Conservation (phyloP, 2,888 invertebrate species). For the Biston betularia region DNA sequence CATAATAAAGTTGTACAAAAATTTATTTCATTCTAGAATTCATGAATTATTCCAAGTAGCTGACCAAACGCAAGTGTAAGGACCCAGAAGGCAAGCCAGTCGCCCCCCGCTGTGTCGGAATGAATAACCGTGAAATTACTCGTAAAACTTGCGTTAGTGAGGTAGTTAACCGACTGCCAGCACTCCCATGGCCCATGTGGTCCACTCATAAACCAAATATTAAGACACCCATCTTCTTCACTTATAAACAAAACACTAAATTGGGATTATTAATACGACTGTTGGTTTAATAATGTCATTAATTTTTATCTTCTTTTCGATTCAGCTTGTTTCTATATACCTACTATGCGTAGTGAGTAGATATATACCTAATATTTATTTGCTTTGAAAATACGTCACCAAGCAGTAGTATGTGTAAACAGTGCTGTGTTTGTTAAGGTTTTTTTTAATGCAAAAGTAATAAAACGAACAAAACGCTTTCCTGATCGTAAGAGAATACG, state of each 20-base stretch:
- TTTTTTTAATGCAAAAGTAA: no score
- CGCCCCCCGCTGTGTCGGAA: conserved; percentile 67
- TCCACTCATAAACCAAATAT: conserved; percentile 71
- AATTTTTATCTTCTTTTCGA: conserved; percentile 36
- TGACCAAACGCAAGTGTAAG: conserved; percentile 13
- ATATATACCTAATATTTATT: neutral
- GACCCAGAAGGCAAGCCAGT: conserved; percentile 10
- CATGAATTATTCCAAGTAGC: conserved; percentile 9
- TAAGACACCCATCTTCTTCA: conserved; percentile 60
- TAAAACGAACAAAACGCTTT: no score
- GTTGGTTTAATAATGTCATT: conserved; percentile 58
- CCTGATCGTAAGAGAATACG: no score
- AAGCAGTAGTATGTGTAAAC: no score
- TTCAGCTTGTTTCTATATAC: conserved; percentile 8
- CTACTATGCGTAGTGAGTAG: neutral
- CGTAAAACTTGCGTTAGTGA: conserved; percentile 81
- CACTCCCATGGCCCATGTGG: conserved; percentile 73
- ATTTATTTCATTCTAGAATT: neutral
- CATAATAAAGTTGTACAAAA: neutral
- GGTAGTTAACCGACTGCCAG: conserved; percentile 64
- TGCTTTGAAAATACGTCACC: no score
- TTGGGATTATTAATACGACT: conserved; percentile 70
- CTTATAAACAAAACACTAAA: conserved; percentile 68
- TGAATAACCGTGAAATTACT: conserved; percentile 83
- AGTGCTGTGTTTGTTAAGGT: no score